phyloP scores from a whole-genome alignment of 2,113 vertebrate species.

The Balaeniceps rex region DNA sequence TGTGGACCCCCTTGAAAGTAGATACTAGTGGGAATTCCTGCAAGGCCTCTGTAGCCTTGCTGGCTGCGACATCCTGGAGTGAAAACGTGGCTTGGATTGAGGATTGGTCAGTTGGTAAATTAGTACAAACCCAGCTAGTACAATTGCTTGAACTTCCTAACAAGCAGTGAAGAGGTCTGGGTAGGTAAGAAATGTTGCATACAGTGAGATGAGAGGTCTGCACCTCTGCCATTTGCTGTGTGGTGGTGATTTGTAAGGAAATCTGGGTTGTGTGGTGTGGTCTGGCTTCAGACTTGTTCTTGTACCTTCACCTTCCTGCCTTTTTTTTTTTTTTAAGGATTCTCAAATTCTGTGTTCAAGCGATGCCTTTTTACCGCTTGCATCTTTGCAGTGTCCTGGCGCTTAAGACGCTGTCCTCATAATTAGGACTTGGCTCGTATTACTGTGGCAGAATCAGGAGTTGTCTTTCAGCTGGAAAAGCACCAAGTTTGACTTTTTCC shows the following conservation, averaged over 20 bases:
- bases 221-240: neutral
- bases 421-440: neutral
- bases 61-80: conserved; percentile 11
- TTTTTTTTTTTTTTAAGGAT: neutral
- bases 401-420: neutral
- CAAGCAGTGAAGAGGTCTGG: neutral
- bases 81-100: conserved; percentile 27
- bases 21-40: conserved; percentile 56
- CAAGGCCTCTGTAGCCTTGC: neutral
- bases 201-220: neutral
- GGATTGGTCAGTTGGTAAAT: neutral
- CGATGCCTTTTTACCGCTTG: neutral
- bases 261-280: neutral
- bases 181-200: neutral
- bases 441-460: neutral
- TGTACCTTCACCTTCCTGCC: neutral
- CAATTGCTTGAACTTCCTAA: neutral
- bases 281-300: neutral
- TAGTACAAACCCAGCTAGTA: neutral
- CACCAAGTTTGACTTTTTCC: conserved; percentile 35
- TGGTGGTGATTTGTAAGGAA: neutral
- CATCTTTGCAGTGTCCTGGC: neutral
- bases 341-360: neutral
- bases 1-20: conserved; percentile 49
- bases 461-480: conserved; percentile 22